Evolutionary conservation across 2,797 vertebrate genomes (phyloP).

Genomic region (Sparus aurata): DNA sequence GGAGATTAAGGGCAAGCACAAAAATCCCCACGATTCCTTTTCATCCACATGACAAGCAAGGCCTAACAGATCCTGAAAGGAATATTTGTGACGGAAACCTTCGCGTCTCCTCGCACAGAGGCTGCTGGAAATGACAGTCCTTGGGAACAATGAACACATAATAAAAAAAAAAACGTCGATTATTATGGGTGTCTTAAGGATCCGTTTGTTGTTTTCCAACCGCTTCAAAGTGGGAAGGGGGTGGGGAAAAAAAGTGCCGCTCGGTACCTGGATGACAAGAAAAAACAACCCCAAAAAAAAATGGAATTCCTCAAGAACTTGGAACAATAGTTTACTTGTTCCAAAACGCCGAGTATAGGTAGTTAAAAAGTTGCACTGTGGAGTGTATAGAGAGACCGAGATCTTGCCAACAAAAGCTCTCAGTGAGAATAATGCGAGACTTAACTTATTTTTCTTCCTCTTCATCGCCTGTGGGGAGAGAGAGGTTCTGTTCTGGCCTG

Average conservation of each 20-base stretch:
- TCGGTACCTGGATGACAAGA: constrained; percentile 46
- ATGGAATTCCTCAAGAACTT: constrained; percentile 44
- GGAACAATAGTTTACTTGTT: constrained; percentile 37
- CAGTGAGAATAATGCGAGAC: constrained; percentile 66
- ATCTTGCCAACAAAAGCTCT: constrained; percentile 57
- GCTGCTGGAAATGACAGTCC: constrained; percentile 59
- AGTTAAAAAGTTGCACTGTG: constrained; percentile 58
- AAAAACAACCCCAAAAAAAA: not conserved
- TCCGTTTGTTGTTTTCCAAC: constrained; percentile 33
- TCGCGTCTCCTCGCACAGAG: constrained; percentile 44
- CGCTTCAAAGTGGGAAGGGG: constrained; percentile 24
- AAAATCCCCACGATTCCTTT: constrained; percentile 80
- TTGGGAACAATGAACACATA: constrained; percentile 60
- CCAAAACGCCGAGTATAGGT: constrained; percentile 26
- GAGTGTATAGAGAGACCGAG: constrained; percentile 31
- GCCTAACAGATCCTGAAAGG: constrained; percentile 79
- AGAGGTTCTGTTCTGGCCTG: constrained; percentile 80
- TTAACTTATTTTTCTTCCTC: constrained; percentile 79
- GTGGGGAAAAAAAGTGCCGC: not conserved
- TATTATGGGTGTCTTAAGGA: constrained; percentile 56
- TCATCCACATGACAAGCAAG: constrained; percentile 80
- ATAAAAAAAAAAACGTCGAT: constrained; percentile 62
- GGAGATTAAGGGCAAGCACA: constrained; percentile 82
- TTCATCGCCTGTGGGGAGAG: constrained; percentile 72
- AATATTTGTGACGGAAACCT: constrained; percentile 74